Evolutionary conservation across 2,113 vertebrate species (phyloP).

Genomic region (Vidua chalybeata): DNA sequence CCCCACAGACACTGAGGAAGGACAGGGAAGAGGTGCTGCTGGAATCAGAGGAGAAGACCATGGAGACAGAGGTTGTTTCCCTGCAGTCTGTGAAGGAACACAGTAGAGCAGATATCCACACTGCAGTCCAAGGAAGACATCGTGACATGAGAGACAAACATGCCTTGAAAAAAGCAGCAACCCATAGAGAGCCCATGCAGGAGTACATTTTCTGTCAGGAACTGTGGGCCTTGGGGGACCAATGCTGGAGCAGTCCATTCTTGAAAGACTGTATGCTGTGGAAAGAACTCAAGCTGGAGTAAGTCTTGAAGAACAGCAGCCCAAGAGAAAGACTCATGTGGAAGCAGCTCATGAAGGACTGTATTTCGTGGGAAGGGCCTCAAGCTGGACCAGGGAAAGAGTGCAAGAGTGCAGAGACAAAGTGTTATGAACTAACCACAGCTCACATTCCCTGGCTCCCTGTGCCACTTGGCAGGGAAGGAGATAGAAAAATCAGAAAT

Average conservation of each 20-base stretch:
- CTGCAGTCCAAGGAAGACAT: neutral
- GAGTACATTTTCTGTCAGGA: neutral
- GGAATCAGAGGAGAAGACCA: neutral
- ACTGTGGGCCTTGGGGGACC: neutral
- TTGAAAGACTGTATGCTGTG: neutral
- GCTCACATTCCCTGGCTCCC: neutral
- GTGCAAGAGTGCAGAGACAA: neutral
- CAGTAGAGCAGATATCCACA: neutral
- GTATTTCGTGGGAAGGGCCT: neutral
- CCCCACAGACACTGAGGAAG: neutral
- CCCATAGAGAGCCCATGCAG: accelerated
- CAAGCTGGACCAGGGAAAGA: neutral
- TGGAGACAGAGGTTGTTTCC: neutral
- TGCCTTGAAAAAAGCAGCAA: neutral
- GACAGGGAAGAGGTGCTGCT: neutral
- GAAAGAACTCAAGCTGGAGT: neutral
- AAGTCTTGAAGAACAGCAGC: neutral
- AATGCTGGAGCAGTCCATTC: neutral
- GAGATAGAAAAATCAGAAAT: neutral
- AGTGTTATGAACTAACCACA: neutral
- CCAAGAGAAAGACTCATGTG: neutral
- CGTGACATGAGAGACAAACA: accelerated
- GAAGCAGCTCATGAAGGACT: neutral
- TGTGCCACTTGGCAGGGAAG: neutral
- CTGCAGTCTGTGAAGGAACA: neutral